These are phyloP conservation scores for Rhynchopsitta pachyrhyncha DNA, from an alignment of 2,113 vertebrate genomes.

Conservation along the genomic window DNA sequence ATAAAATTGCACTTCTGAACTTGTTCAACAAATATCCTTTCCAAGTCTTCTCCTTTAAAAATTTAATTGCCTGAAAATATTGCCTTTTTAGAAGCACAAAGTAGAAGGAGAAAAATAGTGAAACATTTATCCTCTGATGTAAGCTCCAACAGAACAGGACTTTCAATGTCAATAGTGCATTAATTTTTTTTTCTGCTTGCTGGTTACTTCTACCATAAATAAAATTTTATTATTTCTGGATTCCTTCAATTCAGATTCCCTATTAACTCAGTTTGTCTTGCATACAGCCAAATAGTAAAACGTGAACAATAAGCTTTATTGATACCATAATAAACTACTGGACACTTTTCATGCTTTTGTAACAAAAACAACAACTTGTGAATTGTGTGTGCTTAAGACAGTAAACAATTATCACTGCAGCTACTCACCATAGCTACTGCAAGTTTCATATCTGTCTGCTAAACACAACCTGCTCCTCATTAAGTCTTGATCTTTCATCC, in stretches of 20 bases:
- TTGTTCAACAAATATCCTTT: not conserved
- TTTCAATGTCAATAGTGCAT: not conserved
- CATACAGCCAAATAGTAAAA: not conserved
- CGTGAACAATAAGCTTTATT: not conserved
- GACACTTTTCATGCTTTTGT: not conserved
- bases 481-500: not conserved
- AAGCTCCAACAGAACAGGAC: not conserved
- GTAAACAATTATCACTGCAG: not conserved
- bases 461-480: not conserved
- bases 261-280: not conserved
- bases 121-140: not conserved
- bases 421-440: not conserved
- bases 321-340: not conserved
- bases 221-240: not conserved
- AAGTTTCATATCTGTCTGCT: not conserved
- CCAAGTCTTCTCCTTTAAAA: not conserved
- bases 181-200: not conserved
- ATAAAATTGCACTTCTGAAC: not conserved
- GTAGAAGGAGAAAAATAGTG: not conserved
- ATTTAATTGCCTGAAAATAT: not conserved
- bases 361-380: not conserved
- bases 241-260: not conserved
- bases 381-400: not conserved
- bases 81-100: not conserved
- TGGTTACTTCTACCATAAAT: not conserved